Percentiles rank a stretch among this genome's conserved stretches.
Conservation (phyloP, 1,140 invertebrate species). For the Manduca sexta region DNA sequence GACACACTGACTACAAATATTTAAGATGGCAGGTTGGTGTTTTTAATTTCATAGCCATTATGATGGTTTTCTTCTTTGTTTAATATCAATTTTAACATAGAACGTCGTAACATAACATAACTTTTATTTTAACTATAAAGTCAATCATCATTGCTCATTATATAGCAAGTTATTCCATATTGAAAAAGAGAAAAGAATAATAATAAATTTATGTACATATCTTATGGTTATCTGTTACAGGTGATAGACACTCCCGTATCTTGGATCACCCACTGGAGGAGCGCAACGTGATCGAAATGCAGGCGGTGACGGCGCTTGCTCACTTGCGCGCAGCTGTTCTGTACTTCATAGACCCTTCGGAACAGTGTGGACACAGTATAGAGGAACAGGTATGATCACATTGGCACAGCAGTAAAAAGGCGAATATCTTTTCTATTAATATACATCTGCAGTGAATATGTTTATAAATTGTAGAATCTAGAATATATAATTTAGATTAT, state of each 20-base stretch:
- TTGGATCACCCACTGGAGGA: constrained; percentile 98
- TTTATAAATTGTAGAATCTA: no score
- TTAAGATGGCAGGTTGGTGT: constrained; percentile 85
- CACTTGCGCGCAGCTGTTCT: constrained; percentile 95
- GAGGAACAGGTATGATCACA: constrained; percentile 93
- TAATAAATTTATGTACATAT: no score
- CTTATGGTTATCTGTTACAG: constrained; percentile 21
- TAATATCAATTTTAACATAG: neutral
- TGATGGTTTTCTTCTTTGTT: neutral
- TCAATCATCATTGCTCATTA: no score
- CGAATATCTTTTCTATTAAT: no score
- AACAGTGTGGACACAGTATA: constrained; percentile 95
- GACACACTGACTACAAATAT: constrained; percentile 99
- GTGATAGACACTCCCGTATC: constrained; percentile 99
- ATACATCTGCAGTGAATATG: no score
- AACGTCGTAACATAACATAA: no score
- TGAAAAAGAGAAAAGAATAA: no score
- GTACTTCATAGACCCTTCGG: constrained; percentile 96
- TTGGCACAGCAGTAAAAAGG: no score
- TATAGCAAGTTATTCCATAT: no score
- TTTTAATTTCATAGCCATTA: neutral
- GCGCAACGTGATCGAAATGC: constrained; percentile 99
- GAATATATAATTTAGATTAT: no score
- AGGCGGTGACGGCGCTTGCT: constrained; percentile 97
- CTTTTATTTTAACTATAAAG: no score